Evolutionary conservation across 2,888 invertebrate genomes (phyloP).

Genomic region (Euclidia mi): DNA sequence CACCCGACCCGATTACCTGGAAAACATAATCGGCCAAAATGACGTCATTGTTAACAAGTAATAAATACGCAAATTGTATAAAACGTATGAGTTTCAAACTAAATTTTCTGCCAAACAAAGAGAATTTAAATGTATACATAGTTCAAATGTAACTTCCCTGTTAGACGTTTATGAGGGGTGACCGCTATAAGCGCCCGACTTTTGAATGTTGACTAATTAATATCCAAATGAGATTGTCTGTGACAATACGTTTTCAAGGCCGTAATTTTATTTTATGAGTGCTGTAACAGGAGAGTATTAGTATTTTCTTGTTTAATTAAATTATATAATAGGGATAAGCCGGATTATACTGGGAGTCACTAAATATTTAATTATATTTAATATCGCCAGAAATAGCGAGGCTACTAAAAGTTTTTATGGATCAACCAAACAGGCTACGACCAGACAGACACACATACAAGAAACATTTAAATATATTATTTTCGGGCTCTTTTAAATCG

Average conservation of each 20-base stretch:
- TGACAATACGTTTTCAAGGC: not conserved
- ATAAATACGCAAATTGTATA: constrained; percentile 52
- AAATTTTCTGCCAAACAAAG: constrained; percentile 36
- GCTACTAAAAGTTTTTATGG: too few species aligned
- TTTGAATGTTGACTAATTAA: constrained; percentile 15
- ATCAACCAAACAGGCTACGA: too few species aligned
- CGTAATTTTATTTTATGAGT: not conserved
- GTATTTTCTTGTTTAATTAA: too few species aligned
- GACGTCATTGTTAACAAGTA: constrained; percentile 29
- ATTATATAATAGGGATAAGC: too few species aligned
- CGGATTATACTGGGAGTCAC: too few species aligned
- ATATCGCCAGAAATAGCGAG: too few species aligned
- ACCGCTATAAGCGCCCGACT: constrained; percentile 8
- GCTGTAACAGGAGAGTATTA: not conserved
- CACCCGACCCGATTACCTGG: constrained; percentile 28
- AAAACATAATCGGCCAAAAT: constrained; percentile 38
- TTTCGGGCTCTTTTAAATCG: too few species aligned
- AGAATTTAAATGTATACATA: constrained; percentile 17
- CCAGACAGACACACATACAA: too few species aligned
- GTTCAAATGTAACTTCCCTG: constrained; percentile 24
- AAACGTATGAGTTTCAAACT: constrained; percentile 43
- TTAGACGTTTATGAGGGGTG: constrained; percentile 13
- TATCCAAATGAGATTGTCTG: constrained; percentile 11
- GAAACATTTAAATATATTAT: too few species aligned
- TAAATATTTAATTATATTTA: too few species aligned